Conservation (phyloP, 92 coral and sea anemone genomes). For the Zoanthus sociatus region DNA sequence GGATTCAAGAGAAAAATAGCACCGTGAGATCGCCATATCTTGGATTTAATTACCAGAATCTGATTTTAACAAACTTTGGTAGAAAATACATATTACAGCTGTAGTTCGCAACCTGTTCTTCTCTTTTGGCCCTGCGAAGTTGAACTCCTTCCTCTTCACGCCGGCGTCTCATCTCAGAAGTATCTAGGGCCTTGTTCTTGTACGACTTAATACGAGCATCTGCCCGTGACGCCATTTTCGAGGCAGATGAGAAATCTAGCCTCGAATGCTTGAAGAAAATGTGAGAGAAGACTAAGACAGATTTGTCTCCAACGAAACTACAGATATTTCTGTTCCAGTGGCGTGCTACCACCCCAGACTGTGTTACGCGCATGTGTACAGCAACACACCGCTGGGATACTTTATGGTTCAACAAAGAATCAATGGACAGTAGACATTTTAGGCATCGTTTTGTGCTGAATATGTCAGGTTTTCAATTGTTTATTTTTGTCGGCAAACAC, state of each 20-base stretch:
- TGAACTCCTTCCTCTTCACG: constrained; percentile 99
- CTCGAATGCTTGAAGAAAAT: constrained; percentile 33
- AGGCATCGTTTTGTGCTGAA: no score
- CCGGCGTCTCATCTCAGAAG: constrained; percentile 94
- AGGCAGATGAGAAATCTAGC: constrained; percentile 40
- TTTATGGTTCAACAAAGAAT: no score
- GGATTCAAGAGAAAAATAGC: constrained; percentile 20
- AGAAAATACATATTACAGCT: neutral
- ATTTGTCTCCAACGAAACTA: constrained; percentile 35
- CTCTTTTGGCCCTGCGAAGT: constrained; percentile 96
- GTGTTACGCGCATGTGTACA: constrained; percentile 66
- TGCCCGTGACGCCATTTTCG: constrained; percentile 85
- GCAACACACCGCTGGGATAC: neutral
- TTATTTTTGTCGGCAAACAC: no score
- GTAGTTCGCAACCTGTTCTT: constrained; percentile 85
- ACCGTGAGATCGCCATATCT: neutral
- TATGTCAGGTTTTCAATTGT: no score
- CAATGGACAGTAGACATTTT: no score
- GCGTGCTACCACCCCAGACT: constrained; percentile 75
- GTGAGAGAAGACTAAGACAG: constrained; percentile 56
- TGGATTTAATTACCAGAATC: neutral
- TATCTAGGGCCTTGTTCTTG: constrained; percentile 96
- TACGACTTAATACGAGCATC: constrained; percentile 94
- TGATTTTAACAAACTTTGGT: constrained; percentile 18
- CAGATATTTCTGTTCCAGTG: constrained; percentile 60